These are phyloP conservation scores for Eristalis pertinax DNA, from an alignment of 2,888 invertebrate species.

Conservation along the genomic window DNA sequence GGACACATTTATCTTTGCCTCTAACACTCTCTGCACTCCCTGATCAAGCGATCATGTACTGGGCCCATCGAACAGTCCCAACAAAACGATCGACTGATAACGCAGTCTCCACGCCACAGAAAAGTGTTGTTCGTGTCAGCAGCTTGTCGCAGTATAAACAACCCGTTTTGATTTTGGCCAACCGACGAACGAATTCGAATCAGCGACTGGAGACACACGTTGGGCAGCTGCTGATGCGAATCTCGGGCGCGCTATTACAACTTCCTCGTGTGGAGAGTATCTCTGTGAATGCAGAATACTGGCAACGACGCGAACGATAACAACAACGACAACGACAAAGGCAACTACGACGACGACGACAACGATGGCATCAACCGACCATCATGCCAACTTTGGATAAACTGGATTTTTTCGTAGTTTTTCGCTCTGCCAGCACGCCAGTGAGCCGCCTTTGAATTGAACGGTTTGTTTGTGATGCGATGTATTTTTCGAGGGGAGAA, in stretches of 20 bases:
- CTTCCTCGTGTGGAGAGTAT: conserved; percentile 49
- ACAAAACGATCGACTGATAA: conserved; percentile 17
- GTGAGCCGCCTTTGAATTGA: conserved; percentile 6
- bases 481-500: conserved; percentile 35
- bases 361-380: conserved; percentile 75
- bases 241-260: conserved; percentile 48
- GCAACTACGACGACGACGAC: conserved; percentile 50
- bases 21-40: conserved; percentile 3
- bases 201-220: background rate
- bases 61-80: conserved; percentile 13
- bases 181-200: conserved; percentile 16
- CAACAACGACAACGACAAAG: background rate
- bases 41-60: conserved; percentile 27
- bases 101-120: background rate
- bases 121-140: conserved; percentile 9
- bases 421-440: conserved; percentile 46
- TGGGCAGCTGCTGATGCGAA: conserved; percentile 21
- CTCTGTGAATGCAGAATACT: conserved; percentile 51
- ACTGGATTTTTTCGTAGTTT: conserved; percentile 79
- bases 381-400: conserved; percentile 81
- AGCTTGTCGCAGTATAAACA: background rate
- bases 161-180: conserved; percentile 29
- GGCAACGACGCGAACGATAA: background rate
- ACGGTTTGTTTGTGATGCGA: conserved; percentile 55
- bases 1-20: background rate